Evolutionary conservation across 1,140 invertebrate genomes (phyloP), one percentile per base, ranked within the genome.

Genomic region (Bombyx mandarina): DNA sequence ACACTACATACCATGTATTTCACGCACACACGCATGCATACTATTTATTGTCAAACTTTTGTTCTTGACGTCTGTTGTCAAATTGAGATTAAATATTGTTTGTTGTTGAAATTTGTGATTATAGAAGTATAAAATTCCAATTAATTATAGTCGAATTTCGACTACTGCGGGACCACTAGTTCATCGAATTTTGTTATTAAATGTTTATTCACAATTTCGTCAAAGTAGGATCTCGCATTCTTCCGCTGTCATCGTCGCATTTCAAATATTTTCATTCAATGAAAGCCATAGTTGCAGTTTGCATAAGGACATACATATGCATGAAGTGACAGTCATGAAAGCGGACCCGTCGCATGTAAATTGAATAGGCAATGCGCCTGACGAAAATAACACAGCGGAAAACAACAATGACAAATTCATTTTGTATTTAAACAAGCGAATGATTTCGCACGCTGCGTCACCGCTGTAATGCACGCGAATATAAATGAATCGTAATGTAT

Each of bases 281-380:
- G 69, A 75, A 73, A 71, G 66, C 66, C 70, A 73, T 68, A 66
- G 67, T 68, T 69, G 71, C 66, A 69, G 67, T 77, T 77, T 77
- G 73, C 77, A 79, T 77, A 79, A 75, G 48, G 60, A 57, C 70
- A 76, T 79, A 60, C 75, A 77, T 79, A 77, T 79, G 69, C 68
- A 79, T 76, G 71, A 76, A 58, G 63, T 62, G 66, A 69, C 65
- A 62, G 65, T 52, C 63, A 68, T 69, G 69, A 66, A 63, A 56
- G 65, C 65, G 68, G 62, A 69, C 53, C 61, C 59, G 62, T 61
- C 60, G 66, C 65, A 77, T 77, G 74, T 72, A 71, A 77, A 77
- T 77, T 70, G 67, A 73, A 35, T 35, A 69, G 69, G 48, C 60
- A 64, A 69, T 68, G 58, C 63, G 61, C 62, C 63, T 54, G 57